Conservation (phyloP, 1,140 invertebrate genomes). For the Cyclargus thomasi region DNA sequence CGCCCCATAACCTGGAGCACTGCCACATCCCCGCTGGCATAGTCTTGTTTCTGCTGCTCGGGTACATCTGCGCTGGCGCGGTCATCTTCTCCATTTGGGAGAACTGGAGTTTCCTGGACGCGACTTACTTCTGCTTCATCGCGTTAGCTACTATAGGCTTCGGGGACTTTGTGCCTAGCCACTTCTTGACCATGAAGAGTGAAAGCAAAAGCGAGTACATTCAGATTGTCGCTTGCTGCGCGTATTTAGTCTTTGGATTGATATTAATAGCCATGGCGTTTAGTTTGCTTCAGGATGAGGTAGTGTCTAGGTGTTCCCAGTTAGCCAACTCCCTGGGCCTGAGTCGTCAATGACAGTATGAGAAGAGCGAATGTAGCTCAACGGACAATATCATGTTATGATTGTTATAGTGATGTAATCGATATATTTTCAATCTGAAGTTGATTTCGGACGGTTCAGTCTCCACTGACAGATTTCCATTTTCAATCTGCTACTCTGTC, state of each 20-base stretch:
- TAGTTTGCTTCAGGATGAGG: slow-evolving; percentile 92
- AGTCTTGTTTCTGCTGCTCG: slow-evolving; percentile 81
- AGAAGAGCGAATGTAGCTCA: slow-evolving; percentile 71
- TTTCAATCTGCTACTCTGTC: too few relatives aligned
- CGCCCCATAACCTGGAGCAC: slow-evolving; percentile 57
- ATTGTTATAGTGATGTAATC: slow-evolving; percentile 14
- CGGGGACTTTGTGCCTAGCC: slow-evolving; percentile 85
- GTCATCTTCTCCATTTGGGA: slow-evolving; percentile 83
- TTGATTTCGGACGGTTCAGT: too few relatives aligned
- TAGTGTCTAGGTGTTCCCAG: slow-evolving; percentile 83
- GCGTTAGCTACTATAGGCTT: slow-evolving; percentile 91
- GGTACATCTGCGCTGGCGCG: slow-evolving; percentile 84
- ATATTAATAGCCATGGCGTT: slow-evolving; percentile 95
- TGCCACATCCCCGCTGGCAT: slow-evolving; percentile 82
- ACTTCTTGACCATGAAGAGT: slow-evolving; percentile 67
- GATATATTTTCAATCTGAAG: slow-evolving; percentile 18
- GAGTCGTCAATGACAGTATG: slow-evolving; percentile 71
- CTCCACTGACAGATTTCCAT: too few relatives aligned
- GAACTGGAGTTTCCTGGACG: slow-evolving; percentile 88
- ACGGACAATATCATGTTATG: slow-evolving; percentile 74
- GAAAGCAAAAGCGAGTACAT: slow-evolving; percentile 79
- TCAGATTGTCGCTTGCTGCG: slow-evolving; percentile 88
- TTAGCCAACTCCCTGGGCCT: slow-evolving; percentile 79
- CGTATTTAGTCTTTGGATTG: slow-evolving; percentile 91
- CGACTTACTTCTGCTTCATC: slow-evolving; percentile 92